Percentiles rank a stretch among this genome's conserved stretches.
phyloP scores from a whole-genome alignment of 2,888 invertebrate species.

The Agrotis exclamationis region DNA sequence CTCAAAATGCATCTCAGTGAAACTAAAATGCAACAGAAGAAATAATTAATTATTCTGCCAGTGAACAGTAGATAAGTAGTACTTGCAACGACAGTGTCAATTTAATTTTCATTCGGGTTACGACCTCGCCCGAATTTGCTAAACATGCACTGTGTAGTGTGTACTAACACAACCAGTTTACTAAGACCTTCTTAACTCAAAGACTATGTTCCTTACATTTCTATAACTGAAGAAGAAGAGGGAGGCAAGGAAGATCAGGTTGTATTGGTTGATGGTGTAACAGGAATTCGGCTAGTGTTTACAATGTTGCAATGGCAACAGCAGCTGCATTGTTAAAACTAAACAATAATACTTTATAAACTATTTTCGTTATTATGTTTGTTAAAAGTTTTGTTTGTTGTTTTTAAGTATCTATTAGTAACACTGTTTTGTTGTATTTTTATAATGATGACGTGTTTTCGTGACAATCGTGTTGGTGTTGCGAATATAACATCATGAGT shows the following conservation, averaged over 20 bases:
- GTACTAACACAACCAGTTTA: constrained; percentile 47
- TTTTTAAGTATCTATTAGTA: constrained; percentile 39
- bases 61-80: constrained; percentile 44
- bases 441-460: constrained; percentile 5
- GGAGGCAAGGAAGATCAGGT: constrained; percentile 37
- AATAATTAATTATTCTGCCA: constrained; percentile 54
- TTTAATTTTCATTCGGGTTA: constrained; percentile 74
- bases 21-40: constrained; percentile 36
- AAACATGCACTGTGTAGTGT: constrained; percentile 59
- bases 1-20: constrained; percentile 6
- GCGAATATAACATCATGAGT: not conserved
- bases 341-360: constrained; percentile 64
- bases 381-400: constrained; percentile 33
- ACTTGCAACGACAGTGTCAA: constrained; percentile 61
- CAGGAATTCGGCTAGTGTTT: constrained; percentile 56
- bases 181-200: constrained; percentile 33
- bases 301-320: constrained; percentile 59
- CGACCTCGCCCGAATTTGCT: constrained; percentile 64
- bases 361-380: constrained; percentile 40
- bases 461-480: not conserved
- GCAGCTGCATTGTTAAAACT: constrained; percentile 60
- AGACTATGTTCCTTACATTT: constrained; percentile 12
- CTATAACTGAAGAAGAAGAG: not conserved
- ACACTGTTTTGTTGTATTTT: constrained; percentile 18
- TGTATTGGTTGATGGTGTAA: constrained; percentile 40